Percentiles rank a stretch among this genome's conserved stretches.
Evolutionary conservation across 2,113 vertebrate genomes (phyloP).

Genomic region (Rhizomys pruinosus): DNA sequence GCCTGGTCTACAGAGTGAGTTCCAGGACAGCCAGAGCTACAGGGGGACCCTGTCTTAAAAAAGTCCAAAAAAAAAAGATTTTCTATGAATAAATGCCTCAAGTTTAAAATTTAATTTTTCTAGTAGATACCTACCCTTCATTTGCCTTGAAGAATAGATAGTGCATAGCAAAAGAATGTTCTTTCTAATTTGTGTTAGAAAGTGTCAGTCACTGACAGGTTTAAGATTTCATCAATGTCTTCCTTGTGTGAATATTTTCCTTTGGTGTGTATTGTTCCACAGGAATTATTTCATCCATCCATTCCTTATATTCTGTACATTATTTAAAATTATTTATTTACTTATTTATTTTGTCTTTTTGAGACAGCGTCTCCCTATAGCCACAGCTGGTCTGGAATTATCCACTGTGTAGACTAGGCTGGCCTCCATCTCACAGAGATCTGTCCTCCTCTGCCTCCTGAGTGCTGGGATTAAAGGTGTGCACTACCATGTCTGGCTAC

Average conservation of each 20-base stretch:
- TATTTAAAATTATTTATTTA: background rate
- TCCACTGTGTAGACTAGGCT: too few species aligned
- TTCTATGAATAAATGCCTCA: background rate
- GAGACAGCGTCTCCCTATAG: too few species aligned
- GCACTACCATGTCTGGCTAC: too few species aligned
- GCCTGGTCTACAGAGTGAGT: too few species aligned
- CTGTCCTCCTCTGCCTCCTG: too few species aligned
- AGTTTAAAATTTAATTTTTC: conserved; percentile 8
- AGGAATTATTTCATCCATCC: background rate
- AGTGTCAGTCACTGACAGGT: background rate
- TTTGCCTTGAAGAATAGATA: background rate
- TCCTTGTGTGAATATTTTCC: background rate
- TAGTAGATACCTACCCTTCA: background rate
- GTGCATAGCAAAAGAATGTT: background rate
- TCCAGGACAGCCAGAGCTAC: too few species aligned
- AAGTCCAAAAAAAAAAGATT: too few species aligned
- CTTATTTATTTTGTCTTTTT: too few species aligned
- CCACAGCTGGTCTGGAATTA: too few species aligned
- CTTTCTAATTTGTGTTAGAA: background rate
- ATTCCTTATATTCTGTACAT: background rate
- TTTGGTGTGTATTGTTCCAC: background rate
- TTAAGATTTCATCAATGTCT: background rate
- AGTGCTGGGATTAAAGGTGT: too few species aligned
- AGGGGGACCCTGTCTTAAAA: too few species aligned
- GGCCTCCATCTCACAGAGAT: too few species aligned